Conservation (phyloP, 2,113 vertebrate genomes). For the Mus musculus region GRCm39 chr11:66727001-66727500, state of each 20-base stretch:
- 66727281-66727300: neutral
- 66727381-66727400: neutral
- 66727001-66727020: neutral
- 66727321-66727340: neutral
- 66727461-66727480: neutral
- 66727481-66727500: neutral
- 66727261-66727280: neutral
- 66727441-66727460: neutral
- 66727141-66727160: neutral
- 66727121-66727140: neutral
- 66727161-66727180: too few relatives aligned
- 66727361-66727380: neutral
- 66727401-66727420: neutral
- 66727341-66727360: neutral
- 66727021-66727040: neutral
- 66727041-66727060: neutral
- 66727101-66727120: neutral
- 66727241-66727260: neutral
- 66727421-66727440: neutral
- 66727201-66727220: neutral
- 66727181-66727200: neutral
- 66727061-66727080: neutral
- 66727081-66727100: neutral
- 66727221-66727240: neutral
- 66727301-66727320: neutral